A percentile compares a stretch with the other conserved stretches of the same genome.
phyloP scores from a whole-genome alignment of 2,113 vertebrate species.

The Corvus moneduloides region DNA sequence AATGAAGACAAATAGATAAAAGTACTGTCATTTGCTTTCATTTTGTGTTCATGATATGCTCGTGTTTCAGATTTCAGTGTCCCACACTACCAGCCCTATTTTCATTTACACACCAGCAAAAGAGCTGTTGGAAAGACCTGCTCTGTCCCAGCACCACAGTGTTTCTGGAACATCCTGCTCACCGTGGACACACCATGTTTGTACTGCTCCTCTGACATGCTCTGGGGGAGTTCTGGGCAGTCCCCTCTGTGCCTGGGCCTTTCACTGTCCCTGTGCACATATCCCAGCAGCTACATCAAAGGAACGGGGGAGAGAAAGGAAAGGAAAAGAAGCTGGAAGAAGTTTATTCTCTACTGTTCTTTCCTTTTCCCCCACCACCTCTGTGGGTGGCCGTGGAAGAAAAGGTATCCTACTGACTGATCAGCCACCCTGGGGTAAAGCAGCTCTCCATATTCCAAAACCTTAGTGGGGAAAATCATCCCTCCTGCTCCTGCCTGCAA shows the following conservation, averaged over 20 bases:
- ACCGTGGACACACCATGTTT: rapidly evolving
- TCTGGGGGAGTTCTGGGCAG: background rate
- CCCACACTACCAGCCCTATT: background rate
- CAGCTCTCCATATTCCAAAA: background rate
- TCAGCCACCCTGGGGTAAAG: background rate
- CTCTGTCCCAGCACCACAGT: background rate
- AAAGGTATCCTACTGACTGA: background rate
- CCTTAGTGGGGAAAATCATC: background rate
- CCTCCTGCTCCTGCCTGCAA: background rate
- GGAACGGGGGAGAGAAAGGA: background rate
- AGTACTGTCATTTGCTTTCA: background rate
- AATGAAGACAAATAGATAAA: constrained; percentile 39
- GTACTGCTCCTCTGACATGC: background rate
- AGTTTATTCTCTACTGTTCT: background rate
- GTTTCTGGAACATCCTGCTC: rapidly evolving
- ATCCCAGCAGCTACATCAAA: background rate
- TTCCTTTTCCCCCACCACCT: background rate
- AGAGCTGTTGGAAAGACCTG: background rate
- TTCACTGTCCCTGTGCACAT: background rate
- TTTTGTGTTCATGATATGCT: background rate
- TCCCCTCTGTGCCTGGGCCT: background rate
- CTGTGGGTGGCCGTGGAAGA: background rate
- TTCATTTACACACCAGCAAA: background rate
- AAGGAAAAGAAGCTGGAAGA: background rate
- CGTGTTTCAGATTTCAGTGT: background rate